Evolutionary conservation across 1,140 invertebrate species (phyloP).

Genomic region (Stenopsyche tienmushanensis): DNA sequence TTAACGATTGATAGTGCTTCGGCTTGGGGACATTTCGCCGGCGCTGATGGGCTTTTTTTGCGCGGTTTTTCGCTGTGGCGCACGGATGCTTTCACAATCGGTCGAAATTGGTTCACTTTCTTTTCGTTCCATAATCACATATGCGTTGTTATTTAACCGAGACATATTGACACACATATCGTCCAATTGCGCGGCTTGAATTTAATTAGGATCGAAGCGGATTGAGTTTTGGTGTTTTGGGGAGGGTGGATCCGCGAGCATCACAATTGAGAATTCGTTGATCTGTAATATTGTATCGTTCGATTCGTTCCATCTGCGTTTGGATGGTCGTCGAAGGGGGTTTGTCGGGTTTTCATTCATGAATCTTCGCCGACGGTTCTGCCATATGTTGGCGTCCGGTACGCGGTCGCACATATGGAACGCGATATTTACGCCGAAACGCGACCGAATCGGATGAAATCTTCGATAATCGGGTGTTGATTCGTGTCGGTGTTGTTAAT

Average conservation of each 20-base stretch:
- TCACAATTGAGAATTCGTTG: not conserved
- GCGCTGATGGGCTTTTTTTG: too few relatives aligned
- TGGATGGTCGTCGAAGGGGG: not conserved
- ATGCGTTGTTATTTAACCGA: constrained; percentile 3
- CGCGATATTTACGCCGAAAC: too few relatives aligned
- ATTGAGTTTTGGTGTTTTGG: not conserved
- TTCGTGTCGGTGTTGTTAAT: not conserved
- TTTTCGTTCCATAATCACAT: constrained; percentile 8
- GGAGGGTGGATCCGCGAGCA: not conserved
- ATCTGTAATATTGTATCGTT: not conserved
- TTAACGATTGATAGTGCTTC: too few relatives aligned
- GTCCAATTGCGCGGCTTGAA: too few relatives aligned
- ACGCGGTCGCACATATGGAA: not conserved
- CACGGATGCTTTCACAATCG: not conserved
- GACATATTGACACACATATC: not conserved
- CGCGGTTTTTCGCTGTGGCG: not conserved
- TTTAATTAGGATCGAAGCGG: not conserved
- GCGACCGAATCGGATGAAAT: not conserved
- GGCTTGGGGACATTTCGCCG: too few relatives aligned
- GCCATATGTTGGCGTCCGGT: not conserved
- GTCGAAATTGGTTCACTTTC: not conserved
- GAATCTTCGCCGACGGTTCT: not conserved
- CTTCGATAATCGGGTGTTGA: not conserved
- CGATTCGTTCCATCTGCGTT: not conserved
- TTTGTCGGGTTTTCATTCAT: not conserved